These are phyloP conservation scores for Paracentrotus lividus DNA, from an alignment of 53 echinoderm and acorn worm species.

Conservation along the genomic window DNA sequence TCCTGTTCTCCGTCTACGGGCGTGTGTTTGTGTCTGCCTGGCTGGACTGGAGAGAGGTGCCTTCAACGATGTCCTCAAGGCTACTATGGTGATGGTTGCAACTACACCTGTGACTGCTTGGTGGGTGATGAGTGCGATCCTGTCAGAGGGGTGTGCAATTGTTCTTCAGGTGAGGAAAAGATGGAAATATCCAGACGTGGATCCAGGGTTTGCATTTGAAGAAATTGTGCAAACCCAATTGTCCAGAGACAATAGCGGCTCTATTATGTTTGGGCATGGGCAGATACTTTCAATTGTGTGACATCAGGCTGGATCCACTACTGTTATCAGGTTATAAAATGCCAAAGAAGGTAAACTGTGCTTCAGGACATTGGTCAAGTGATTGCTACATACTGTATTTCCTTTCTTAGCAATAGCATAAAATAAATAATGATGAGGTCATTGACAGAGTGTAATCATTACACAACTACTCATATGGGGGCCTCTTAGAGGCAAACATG, in stretches of 20 bases:
- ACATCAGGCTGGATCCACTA: not conserved
- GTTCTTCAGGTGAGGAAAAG: conserved; percentile 62
- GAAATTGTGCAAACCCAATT: too few species aligned
- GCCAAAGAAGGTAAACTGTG: not conserved
- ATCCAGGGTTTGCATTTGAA: not conserved
- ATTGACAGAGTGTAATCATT: too few species aligned
- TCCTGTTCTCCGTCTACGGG: conserved; percentile 73
- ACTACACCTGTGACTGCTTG: conserved; percentile 70
- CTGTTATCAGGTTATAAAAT: not conserved
- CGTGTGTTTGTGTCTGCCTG: conserved; percentile 66
- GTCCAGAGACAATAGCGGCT: not conserved
- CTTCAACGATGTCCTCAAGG: conserved; percentile 65
- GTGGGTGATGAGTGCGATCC: conserved; percentile 73
- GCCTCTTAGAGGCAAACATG: too few species aligned
- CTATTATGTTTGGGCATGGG: not conserved
- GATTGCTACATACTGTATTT: too few species aligned
- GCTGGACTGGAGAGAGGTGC: conserved; percentile 78
- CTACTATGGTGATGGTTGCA: conserved; percentile 73
- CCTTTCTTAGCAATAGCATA: too few species aligned
- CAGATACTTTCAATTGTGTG: too few species aligned
- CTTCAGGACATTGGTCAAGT: not conserved
- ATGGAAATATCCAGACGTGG: not conserved
- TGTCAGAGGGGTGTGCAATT: conserved; percentile 75
- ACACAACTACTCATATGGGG: too few species aligned
- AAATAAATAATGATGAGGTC: too few species aligned